A percentile compares a stretch with the other conserved stretches of the same genome.
Conservation (phyloP, 2,888 invertebrate species). For the Seira ritae region DNA sequence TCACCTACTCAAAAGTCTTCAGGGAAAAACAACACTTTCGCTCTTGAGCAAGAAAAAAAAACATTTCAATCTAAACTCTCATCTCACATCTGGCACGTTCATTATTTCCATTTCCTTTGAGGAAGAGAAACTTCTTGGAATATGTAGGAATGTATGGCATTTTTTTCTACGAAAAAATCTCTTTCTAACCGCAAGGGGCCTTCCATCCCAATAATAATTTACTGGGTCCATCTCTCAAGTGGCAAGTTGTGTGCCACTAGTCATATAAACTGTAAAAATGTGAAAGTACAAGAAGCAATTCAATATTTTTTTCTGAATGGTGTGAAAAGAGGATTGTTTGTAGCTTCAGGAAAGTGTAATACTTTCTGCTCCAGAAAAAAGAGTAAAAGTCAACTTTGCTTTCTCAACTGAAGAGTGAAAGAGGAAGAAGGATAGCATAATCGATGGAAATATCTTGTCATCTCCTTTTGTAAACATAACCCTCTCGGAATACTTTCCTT, state of each 20-base stretch:
- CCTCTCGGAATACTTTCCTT: no score
- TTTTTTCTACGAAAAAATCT: neutral
- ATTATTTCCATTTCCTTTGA: constrained; percentile 37
- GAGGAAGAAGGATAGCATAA: constrained; percentile 18
- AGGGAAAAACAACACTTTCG: constrained; percentile 47
- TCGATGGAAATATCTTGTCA: constrained; percentile 44
- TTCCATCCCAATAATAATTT: constrained; percentile 37
- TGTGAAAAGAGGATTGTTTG: neutral
- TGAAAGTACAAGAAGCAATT: constrained; percentile 21
- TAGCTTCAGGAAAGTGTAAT: neutral
- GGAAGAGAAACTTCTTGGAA: constrained; percentile 36
- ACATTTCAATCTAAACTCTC: constrained; percentile 55
- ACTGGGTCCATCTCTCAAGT: constrained; percentile 40
- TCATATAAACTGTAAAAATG: neutral
- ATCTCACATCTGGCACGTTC: constrained; percentile 58
- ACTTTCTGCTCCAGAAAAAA: constrained; percentile 10
- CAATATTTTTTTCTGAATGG: neutral
- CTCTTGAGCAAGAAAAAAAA: constrained; percentile 25
- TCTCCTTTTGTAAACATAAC: neutral
- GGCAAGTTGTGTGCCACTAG: constrained; percentile 22
- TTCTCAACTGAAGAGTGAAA: constrained; percentile 7
- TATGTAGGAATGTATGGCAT: constrained; percentile 10
- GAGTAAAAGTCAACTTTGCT: constrained; percentile 41
- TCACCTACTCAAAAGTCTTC: constrained; percentile 36
- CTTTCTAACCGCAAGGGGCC: constrained; percentile 39